These are phyloP conservation scores for Planiliza haematocheilus DNA, from an alignment of 2,113 vertebrate species.

Conservation along the genomic window DNA sequence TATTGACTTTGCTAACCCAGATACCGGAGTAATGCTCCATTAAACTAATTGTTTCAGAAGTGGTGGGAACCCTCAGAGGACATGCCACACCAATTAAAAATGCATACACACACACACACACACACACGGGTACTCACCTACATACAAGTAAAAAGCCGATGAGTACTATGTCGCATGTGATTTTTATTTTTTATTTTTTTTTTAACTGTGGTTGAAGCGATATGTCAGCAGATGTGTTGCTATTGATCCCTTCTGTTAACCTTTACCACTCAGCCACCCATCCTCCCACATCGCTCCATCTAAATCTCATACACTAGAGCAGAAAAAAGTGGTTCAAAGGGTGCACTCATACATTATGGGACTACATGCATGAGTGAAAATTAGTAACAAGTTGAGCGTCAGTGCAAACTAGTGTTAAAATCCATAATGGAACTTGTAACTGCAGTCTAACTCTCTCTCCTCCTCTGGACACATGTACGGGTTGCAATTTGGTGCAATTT, in stretches of 20 bases:
- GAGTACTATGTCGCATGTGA: constrained; percentile 25
- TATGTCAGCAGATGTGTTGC: constrained; percentile 46
- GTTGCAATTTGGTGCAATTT: constrained; percentile 16
- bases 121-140: constrained; percentile 41
- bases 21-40: constrained; percentile 74
- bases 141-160: constrained; percentile 57
- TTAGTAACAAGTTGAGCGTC: constrained; percentile 3
- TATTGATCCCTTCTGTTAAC: constrained; percentile 67
- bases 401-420: constrained; percentile 9
- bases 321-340: constrained; percentile 2
- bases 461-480: neutral
- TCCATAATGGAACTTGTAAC: neutral
- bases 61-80: constrained; percentile 62
- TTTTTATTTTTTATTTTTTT: constrained; percentile 29
- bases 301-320: constrained; percentile 32
- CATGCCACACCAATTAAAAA: constrained; percentile 70
- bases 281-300: constrained; percentile 21
- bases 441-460: neutral
- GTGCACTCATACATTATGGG: constrained; percentile 23
- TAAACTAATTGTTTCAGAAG: constrained; percentile 78
- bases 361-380: constrained; percentile 2
- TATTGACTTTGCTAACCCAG: constrained; percentile 76
- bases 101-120: constrained; percentile 28
- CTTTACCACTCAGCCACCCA: constrained; percentile 44
- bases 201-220: constrained; percentile 42